phyloP scores from a whole-genome alignment of 2,797 vertebrate genomes.

The Eurystomus glaucurus region DNA sequence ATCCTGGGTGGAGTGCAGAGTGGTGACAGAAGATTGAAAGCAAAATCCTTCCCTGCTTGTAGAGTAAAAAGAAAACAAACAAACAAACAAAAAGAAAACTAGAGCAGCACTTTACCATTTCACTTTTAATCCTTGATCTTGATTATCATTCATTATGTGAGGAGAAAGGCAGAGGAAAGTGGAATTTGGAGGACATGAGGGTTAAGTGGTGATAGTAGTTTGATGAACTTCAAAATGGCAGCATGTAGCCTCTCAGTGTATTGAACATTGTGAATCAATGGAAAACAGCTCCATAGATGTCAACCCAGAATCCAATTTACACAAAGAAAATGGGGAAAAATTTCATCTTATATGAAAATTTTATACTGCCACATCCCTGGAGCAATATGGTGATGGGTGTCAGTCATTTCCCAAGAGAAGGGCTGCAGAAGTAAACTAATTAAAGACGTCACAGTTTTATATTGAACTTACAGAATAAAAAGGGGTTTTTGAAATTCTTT shows the following conservation, averaged over 20 bases:
- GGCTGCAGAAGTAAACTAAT: neutral
- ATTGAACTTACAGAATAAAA: neutral
- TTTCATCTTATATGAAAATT: fast-evolving
- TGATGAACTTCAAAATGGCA: neutral
- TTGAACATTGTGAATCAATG: neutral
- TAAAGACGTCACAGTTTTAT: neutral
- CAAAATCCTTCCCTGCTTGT: neutral
- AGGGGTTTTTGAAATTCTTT: neutral
- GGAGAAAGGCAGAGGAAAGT: neutral
- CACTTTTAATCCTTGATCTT: neutral
- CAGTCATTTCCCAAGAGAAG: neutral
- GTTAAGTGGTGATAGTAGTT: neutral
- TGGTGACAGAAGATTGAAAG: neutral
- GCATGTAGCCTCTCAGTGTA: neutral
- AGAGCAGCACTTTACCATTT: neutral
- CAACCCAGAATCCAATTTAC: neutral
- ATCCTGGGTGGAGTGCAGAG: neutral
- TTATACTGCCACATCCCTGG: neutral
- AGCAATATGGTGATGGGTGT: neutral
- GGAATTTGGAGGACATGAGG: neutral
- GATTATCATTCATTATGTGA: neutral
- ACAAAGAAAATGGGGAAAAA: neutral
- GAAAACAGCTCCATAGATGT: neutral
- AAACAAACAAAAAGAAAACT: neutral
- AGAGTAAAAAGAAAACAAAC: neutral